Percentiles rank a stretch among this genome's conserved stretches.
Evolutionary conservation across 2,797 vertebrate genomes (phyloP).

Genomic region (Pelobates cultripes): DNA sequence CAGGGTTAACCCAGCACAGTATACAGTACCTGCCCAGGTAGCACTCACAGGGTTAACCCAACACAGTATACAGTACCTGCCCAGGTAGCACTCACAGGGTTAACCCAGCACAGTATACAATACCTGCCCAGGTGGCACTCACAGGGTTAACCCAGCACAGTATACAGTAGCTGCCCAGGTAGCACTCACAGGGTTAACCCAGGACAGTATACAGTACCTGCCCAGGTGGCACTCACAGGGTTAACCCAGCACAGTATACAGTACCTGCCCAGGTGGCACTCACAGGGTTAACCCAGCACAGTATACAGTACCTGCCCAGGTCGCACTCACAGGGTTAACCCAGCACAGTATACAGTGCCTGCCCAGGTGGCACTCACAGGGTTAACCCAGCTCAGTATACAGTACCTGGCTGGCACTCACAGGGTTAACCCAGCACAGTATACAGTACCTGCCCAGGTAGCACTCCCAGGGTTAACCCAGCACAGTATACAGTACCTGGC

Average conservation of each 20-base stretch:
- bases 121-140: not conserved
- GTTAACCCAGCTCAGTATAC: not conserved
- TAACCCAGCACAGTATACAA: not conserved
- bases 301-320: not conserved
- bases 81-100: slow-evolving; percentile 1
- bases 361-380: not conserved
- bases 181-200: not conserved
- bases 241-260: too few relatives aligned
- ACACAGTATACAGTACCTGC: not conserved
- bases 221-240: not conserved
- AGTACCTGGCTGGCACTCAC: not conserved
- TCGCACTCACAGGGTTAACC: not conserved
- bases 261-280: slow-evolving; percentile 5
- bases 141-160: not conserved
- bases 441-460: too few relatives aligned
- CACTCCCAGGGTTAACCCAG: too few relatives aligned
- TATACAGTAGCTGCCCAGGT: not conserved
- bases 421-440: not conserved
- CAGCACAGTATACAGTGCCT: not conserved
- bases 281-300: not conserved
- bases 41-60: not conserved
- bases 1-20: not conserved
- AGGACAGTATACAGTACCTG: not conserved
- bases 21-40: not conserved
- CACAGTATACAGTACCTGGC: too few relatives aligned